Percentiles rank a stretch among this genome's conserved stretches.
These are phyloP conservation scores for Todiramphus saurophagus DNA, from an alignment of 2,113 vertebrate genomes.

Conservation along the genomic window DNA sequence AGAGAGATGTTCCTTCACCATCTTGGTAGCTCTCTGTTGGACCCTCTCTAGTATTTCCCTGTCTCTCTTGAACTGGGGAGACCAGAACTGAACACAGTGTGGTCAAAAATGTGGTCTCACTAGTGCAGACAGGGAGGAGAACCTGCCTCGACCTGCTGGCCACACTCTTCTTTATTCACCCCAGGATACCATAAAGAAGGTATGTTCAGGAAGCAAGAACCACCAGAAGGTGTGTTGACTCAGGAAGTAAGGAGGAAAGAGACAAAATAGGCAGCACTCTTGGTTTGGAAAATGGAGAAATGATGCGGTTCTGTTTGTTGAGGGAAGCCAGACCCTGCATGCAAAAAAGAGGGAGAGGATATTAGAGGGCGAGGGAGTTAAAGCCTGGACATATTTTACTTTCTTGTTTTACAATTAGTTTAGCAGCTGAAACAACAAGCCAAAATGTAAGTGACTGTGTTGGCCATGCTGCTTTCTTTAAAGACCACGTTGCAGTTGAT, in stretches of 20 bases:
- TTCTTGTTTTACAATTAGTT: neutral
- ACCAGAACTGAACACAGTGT: too few relatives aligned
- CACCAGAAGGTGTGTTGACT: neutral
- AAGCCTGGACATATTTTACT: neutral
- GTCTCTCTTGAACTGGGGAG: too few relatives aligned
- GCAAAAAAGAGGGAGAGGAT: neutral
- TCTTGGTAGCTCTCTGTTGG: too few relatives aligned
- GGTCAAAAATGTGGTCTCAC: too few relatives aligned
- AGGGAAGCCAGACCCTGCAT: neutral
- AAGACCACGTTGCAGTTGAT: neutral
- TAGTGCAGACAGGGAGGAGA: too few relatives aligned
- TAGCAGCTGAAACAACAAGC: slow-evolving; percentile 25
- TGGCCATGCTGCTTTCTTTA: neutral
- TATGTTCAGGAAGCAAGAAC: too few relatives aligned
- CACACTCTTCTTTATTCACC: too few relatives aligned
- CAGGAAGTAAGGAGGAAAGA: neutral
- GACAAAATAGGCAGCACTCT: neutral
- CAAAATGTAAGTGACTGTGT: neutral
- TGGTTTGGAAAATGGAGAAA: neutral
- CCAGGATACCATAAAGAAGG: too few relatives aligned
- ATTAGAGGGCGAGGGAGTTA: neutral
- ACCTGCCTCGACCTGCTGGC: too few relatives aligned
- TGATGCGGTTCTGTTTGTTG: neutral
- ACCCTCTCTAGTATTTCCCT: too few relatives aligned
- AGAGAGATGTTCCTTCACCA: too few relatives aligned